Percentiles rank a stretch among this genome's conserved stretches.
Evolutionary conservation across 2,113 vertebrate genomes (phyloP).

Genomic region (Oreochromis tanganicae): DNA sequence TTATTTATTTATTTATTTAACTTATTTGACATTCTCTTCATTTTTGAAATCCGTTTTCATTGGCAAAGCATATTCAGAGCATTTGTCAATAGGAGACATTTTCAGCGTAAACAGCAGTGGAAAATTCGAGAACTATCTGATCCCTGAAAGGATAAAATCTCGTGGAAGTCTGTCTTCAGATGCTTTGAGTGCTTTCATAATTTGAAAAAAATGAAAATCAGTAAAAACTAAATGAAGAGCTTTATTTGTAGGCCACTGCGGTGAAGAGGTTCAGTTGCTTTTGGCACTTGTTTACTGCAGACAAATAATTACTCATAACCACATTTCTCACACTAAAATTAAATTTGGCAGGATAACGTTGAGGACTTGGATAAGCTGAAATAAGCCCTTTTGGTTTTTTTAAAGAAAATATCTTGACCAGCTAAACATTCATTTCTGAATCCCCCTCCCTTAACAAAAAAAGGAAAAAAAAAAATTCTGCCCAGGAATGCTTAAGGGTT

Average conservation of each 20-base stretch:
- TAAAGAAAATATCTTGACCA: not conserved
- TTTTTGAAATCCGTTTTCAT: not conserved
- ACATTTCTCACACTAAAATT: not conserved
- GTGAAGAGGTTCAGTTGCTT: not conserved
- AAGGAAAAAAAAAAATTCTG: not conserved
- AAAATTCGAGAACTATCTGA: not conserved
- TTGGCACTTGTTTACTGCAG: not conserved
- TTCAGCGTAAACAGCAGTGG: not conserved
- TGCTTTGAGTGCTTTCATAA: not conserved
- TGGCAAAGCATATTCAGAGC: not conserved
- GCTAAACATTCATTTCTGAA: not conserved
- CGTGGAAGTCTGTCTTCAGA: not conserved
- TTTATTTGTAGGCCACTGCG: not conserved
- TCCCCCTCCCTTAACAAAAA: not conserved
- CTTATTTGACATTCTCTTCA: not conserved
- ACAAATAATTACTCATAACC: not conserved
- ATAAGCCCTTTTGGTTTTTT: not conserved
- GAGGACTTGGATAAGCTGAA: not conserved
- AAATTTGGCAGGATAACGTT: not conserved
- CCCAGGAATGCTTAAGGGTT: conserved; percentile 77
- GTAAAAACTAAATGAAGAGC: not conserved
- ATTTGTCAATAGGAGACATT: not conserved
- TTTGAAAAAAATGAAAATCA: not conserved
- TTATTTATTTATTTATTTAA: fast-evolving
- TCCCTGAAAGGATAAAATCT: not conserved